Percentiles rank a stretch among this genome's conserved stretches.
Evolutionary conservation across 1,140 invertebrate species (phyloP).

Genomic region (Bombus waltoni): DNA sequence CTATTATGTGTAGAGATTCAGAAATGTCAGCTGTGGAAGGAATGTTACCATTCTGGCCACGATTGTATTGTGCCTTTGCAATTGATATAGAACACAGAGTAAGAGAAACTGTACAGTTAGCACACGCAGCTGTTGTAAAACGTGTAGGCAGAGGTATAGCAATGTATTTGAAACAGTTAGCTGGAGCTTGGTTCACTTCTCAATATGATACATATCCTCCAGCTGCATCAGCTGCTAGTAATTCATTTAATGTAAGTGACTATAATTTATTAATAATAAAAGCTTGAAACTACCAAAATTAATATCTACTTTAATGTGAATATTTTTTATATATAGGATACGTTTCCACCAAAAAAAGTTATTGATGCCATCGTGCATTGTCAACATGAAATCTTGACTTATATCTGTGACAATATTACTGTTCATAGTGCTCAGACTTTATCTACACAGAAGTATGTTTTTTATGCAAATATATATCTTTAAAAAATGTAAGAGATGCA

Average conservation of each 20-base stretch:
- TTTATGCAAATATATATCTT: conserved; percentile 15
- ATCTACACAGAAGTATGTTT: conserved; percentile 70
- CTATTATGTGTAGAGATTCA: conserved; percentile 85
- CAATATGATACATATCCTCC: conserved; percentile 92
- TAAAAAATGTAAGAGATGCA: conserved; percentile 31
- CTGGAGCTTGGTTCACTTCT: conserved; percentile 89
- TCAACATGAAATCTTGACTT: conserved; percentile 89
- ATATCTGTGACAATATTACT: conserved; percentile 88
- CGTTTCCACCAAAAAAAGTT: conserved; percentile 89
- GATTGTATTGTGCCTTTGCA: conserved; percentile 88
- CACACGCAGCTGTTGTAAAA: conserved; percentile 87
- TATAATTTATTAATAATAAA: conserved; percentile 20
- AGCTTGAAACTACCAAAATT: neutral
- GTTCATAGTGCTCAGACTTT: conserved; percentile 86
- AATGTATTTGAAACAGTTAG: conserved; percentile 89
- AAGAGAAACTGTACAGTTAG: conserved; percentile 88
- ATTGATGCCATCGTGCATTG: conserved; percentile 89
- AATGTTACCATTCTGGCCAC: conserved; percentile 90
- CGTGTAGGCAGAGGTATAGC: conserved; percentile 89
- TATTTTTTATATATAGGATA: conserved; percentile 77
- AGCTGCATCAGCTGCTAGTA: conserved; percentile 88
- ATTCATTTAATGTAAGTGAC: conserved; percentile 86
- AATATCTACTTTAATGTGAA: neutral
- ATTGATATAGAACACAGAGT: conserved; percentile 91
- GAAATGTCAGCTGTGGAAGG: conserved; percentile 85